A percentile compares a stretch with the other conserved stretches of the same genome.
Evolutionary conservation across 2,888 invertebrate species (phyloP).

Genomic region (Linhomoeus sp.): DNA sequence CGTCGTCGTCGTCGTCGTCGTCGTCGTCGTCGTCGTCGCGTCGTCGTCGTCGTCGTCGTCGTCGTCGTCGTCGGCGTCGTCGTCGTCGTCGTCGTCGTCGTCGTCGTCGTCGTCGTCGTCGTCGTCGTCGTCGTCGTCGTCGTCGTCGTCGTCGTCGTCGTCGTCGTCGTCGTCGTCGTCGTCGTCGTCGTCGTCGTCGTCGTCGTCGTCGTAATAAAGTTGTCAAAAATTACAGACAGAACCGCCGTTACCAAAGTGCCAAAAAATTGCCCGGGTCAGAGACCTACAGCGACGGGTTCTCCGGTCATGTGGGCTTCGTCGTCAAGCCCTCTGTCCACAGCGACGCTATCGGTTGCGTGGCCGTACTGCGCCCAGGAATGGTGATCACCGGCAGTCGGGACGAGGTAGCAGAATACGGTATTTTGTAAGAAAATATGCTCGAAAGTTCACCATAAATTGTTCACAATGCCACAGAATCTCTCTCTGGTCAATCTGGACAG

Average conservation of each 20-base stretch:
- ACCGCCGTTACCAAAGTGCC: no score
- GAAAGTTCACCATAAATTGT: no score
- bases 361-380: constrained; percentile 18
- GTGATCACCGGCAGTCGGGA: constrained; percentile 19
- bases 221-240: no score
- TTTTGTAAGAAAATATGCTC: no score
- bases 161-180: neutral
- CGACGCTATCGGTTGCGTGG: constrained; percentile 16
- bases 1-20: neutral
- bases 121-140: neutral
- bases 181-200: neutral
- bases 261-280: no score
- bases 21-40: neutral
- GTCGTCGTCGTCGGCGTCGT: no score
- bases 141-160: neutral
- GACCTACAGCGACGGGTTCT: no score
- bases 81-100: neutral
- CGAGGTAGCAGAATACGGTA: no score
- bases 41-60: no score
- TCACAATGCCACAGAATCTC: constrained; percentile 10
- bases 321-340: constrained; percentile 10
- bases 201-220: neutral
- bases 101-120: neutral
- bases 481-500: constrained; percentile 21
- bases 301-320: no score